Evolutionary conservation across 2,888 invertebrate genomes (phyloP), one percentile per base, ranked within the genome.

Genomic region (Caprella mutica): DNA sequence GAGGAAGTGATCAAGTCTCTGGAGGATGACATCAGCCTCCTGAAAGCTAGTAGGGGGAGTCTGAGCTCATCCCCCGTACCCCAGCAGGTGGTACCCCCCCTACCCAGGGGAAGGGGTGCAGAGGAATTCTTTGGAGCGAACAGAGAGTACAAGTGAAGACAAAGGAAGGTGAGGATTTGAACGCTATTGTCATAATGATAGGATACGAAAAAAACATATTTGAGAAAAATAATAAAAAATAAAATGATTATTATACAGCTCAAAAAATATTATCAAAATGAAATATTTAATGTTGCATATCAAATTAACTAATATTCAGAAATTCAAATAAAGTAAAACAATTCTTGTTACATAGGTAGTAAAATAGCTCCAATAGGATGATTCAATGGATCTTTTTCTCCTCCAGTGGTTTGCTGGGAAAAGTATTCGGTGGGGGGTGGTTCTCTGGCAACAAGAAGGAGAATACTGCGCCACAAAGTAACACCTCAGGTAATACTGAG

Each of bases 401-500:
- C 27, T 52, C 43, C 43, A 53, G 60, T 50, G 54, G 64, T 19
- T 56, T 64, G 33, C 54, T 64, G 40, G 64, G 64, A 17, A 64
- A 64, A 55, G 51, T 64, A 43, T 64, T 64, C 33, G 64, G 64
- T 43, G 58, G 64, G 3, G 60, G 60, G 2, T 64, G 64, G 64
- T 64, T 64, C 54, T 48, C 57, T 52, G 48, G 56, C 39, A 21
- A 53, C 33, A 57, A 55, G 58, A 35, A 39, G 14, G 60, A 58
- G 55, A 60, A 64, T n/a, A n/a, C n/a, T n/a, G n/a, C n/a, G n/a
- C n/a, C n/a, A n/a, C n/a, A n/a, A n/a, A n/a, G n/a, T n/a, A n/a
- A n/a, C n/a, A n/a, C n/a, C n/a, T n/a, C n/a, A n/a, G n/a, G n/a
- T n/a, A n/a, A n/a, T n/a, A n/a, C n/a, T n/a, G n/a, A n/a, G n/a